These are phyloP conservation scores for Eristalis pertinax DNA, from an alignment of 2,888 invertebrate genomes.

Conservation along the genomic window DNA sequence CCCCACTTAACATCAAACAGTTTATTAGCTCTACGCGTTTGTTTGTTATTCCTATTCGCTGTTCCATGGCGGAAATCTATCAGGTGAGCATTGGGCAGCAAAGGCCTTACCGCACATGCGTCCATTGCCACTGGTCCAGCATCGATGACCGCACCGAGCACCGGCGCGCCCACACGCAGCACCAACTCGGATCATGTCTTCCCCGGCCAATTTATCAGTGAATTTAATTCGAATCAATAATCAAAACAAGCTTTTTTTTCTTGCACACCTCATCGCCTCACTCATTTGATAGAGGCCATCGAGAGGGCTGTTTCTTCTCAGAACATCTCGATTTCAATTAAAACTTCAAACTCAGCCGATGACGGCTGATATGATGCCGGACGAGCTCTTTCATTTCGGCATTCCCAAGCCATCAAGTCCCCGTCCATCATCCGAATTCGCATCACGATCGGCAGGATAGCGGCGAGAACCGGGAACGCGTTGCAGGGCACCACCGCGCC, in stretches of 20 bases:
- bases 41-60: not conserved
- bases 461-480: not conserved
- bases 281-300: not conserved
- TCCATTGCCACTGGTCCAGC: not conserved
- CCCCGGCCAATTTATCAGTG: constrained; percentile 3
- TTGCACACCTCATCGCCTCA: not conserved
- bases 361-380: not conserved
- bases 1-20: not conserved
- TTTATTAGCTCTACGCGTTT: not conserved
- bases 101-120: constrained; percentile 13
- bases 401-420: not conserved
- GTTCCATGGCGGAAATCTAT: not conserved
- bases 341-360: not conserved
- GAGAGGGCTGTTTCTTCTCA: constrained; percentile 35
- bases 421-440: constrained; percentile 8
- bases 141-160: not conserved
- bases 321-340: constrained; percentile 19
- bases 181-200: constrained; percentile 4
- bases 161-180: not conserved
- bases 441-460: not conserved
- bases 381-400: constrained; percentile 13
- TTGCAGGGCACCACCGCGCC: not conserved
- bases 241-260: not conserved
- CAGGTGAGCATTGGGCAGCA: not conserved
- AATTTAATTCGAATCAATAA: constrained; percentile 34